These are phyloP conservation scores for Falco novaeseelandiae DNA, from an alignment of 2,797 vertebrate species.

Conservation along the genomic window DNA sequence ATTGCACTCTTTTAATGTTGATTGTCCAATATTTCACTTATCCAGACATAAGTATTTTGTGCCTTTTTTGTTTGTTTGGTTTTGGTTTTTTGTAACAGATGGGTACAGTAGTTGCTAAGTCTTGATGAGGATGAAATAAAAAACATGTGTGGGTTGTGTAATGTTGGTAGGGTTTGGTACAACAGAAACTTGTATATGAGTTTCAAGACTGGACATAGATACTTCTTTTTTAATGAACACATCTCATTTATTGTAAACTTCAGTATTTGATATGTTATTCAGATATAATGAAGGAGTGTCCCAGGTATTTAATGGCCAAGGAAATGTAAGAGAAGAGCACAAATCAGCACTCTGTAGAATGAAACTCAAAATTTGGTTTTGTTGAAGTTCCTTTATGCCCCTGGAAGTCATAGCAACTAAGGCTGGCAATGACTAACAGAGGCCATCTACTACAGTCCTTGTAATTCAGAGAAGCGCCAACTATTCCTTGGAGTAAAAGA, in stretches of 20 bases:
- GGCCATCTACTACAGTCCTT: background rate
- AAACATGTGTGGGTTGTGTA: background rate
- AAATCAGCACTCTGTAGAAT: background rate
- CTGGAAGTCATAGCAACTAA: background rate
- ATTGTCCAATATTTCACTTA: background rate
- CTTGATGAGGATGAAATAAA: background rate
- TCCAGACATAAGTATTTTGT: background rate
- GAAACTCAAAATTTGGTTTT: background rate
- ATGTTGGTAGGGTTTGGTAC: background rate
- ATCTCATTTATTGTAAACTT: background rate
- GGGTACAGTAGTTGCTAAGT: background rate
- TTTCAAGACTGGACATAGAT: background rate
- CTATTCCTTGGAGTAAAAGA: background rate
- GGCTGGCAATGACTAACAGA: background rate
- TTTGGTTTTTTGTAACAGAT: background rate
- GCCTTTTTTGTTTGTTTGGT: background rate
- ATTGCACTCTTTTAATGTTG: background rate
- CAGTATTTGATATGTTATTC: background rate
- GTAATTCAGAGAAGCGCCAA: background rate
- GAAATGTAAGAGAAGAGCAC: background rate
- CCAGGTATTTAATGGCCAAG: background rate
- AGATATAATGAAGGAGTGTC: background rate
- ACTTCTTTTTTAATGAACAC: background rate
- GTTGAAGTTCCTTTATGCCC: background rate
- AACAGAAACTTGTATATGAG: background rate